Base-by-base conservation (phyloP, 2,888 invertebrate species). In the Parapristionchus giblindavisi region DNA sequence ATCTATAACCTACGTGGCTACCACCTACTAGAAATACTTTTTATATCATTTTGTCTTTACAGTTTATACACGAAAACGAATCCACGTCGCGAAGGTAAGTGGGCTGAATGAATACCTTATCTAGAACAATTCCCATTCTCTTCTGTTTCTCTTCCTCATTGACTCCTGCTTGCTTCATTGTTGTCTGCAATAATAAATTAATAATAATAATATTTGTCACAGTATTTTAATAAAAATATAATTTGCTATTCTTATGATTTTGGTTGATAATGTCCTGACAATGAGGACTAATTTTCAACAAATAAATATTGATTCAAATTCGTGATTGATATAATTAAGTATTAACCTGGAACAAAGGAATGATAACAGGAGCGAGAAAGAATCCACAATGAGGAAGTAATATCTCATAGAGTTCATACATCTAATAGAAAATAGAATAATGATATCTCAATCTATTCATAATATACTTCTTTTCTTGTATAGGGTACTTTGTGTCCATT, bases 311-410 rank as follows among this genome's bases (percentile, higher is more conserved):
- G 17, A 11, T 48, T 48, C 21, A 48, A 11, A 14, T 48, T n/a
- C n/a, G n/a, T 14, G 17, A 11, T 21, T 48, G 17, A 21, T 14
- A 48, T 21, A 14, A 11, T 14, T 48, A 48, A 4, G 48, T 3
- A 3, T 14, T 3, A 8, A 68, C 68, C 68, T 34, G 1, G 68
- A 68, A 68, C 0, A 68, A 34, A 5, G 68, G 68, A 32, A 68
- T 34, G n/a, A 52, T 52, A 0, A 68, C 68, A 3, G 68, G 68
- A 11, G 68, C 68, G 52, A 68, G 52, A 36, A 68, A 68, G 68
- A 52, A 68, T 24, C 68, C 68, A 8, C 36, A 34, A 34, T 68
- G 68, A 34, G 68, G 68, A 36, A 68, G 36, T 32, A 68, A n/a
- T 2, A 51, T n/a, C 24, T 52, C 51, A 27, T 51, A 68, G 36